A percentile compares a stretch with the other conserved stretches of the same genome.
phyloP scores from a whole-genome alignment of 2,113 vertebrate species.

The Xyliphius kryptos region DNA sequence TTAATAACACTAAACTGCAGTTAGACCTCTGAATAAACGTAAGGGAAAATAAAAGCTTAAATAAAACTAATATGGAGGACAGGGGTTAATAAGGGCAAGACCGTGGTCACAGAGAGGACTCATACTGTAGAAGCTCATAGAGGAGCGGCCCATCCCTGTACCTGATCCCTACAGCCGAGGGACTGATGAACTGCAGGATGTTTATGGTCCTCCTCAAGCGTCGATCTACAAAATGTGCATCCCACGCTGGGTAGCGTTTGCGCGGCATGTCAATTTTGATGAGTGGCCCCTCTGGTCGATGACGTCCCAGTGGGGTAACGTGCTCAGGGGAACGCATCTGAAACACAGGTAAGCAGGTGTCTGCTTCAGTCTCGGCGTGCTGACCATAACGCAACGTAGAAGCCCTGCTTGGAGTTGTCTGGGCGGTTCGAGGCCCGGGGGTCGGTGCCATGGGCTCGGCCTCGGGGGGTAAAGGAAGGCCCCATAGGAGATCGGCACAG shows the following conservation, averaged over 20 bases:
- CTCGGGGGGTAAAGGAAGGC: conserved; percentile 91
- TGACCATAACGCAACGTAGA: conserved; percentile 69
- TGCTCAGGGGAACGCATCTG: conserved; percentile 91
- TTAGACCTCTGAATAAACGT: no score
- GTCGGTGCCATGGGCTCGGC: conserved; percentile 88
- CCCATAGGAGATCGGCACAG: conserved; percentile 98
- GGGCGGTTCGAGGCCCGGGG: conserved; percentile 79
- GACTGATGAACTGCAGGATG: conserved; percentile 96
- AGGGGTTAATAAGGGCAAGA: conserved; percentile 39
- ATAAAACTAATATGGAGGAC: conserved; percentile 9
- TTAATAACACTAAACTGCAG: no score
- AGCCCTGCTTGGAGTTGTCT: conserved; percentile 80
- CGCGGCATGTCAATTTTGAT: conserved; percentile 99
- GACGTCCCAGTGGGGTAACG: conserved; percentile 70
- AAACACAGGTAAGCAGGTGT: conserved; percentile 96
- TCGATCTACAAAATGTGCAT: no score
- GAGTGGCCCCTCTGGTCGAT: conserved; percentile 84
- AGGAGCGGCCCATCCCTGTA: conserved; percentile 95
- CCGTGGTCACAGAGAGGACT: conserved; percentile 87
- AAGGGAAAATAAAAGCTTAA: conserved; percentile 12
- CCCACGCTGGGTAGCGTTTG: conserved; percentile 96
- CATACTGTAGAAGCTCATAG: conserved; percentile 96
- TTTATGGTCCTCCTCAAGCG: conserved; percentile 98
- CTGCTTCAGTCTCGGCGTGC: conserved; percentile 82
- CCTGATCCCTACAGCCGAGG: conserved; percentile 90